Percentiles rank a stretch among this genome's conserved stretches.
Conservation (phyloP, 2,113 vertebrate species). For the Octodon degus region DNA sequence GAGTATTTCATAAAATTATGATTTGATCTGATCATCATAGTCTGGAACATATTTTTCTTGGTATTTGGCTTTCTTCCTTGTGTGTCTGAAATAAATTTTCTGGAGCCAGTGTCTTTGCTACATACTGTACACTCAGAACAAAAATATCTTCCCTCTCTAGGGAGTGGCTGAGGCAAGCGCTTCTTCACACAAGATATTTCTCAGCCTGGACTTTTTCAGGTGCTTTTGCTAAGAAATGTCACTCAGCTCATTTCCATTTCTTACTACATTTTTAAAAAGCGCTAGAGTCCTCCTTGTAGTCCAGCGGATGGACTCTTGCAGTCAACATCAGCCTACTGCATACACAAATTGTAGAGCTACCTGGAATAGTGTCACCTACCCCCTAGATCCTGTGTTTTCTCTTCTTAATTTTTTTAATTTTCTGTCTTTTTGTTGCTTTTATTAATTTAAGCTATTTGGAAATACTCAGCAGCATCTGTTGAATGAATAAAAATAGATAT, state of each 20-base stretch:
- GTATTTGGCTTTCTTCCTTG: constrained; percentile 69
- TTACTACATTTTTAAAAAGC: not conserved
- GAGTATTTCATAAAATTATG: constrained; percentile 75
- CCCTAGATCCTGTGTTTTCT: not conserved
- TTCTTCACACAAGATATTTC: constrained; percentile 59
- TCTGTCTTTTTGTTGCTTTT: not conserved
- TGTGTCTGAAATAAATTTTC: constrained; percentile 78
- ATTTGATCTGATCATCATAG: constrained; percentile 77
- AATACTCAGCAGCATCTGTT: not conserved
- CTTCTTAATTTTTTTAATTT: not conserved
- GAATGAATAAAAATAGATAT: constrained; percentile 1
- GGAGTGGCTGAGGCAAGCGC: constrained; percentile 60
- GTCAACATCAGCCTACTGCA: not conserved
- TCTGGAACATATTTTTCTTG: constrained; percentile 80
- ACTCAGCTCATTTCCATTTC: constrained; percentile 50
- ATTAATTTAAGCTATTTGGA: not conserved
- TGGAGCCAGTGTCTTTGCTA: constrained; percentile 71
- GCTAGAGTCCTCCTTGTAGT: constrained; percentile 8
- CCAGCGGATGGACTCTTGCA: constrained; percentile 28
- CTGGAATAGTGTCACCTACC: not conserved
- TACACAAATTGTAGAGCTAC: not conserved
- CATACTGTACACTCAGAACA: constrained; percentile 66
- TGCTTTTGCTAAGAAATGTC: constrained; percentile 69
- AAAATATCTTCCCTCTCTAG: constrained; percentile 76
- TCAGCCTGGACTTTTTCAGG: constrained; percentile 58